Evolutionary conservation across 2,797 vertebrate genomes (phyloP), one percentile per base, ranked within the genome.

Genomic region (Melanogrammus aeglefinus): DNA sequence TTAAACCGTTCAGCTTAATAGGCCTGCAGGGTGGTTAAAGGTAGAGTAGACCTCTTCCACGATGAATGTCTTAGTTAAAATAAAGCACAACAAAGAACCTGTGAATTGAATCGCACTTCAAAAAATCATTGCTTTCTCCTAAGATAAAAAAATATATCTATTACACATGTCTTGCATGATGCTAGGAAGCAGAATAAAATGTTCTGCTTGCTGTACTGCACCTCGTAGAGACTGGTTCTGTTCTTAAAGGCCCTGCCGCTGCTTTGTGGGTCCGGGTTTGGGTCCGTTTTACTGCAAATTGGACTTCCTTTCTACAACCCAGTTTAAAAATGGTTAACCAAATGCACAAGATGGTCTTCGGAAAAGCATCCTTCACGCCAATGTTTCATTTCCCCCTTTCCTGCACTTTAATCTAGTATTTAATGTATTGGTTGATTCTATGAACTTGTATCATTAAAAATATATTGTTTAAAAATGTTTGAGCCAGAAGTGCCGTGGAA

Each of bases 331-430:
- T n/a, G n/a, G n/a, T n/a, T n/a, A n/a, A n/a, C n/a, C n/a, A n/a
- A n/a, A 27, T 69, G 12, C 35, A 7, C 2, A 33, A 33, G 31
- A 33, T 33, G 31, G 24, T 27, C 10, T 6, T 24, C 9, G 24
- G 63, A 66, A n/a, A 27, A 66, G 63, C 16, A 3, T 27, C n/a
- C 24, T 63, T 63, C 21, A 36, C 6, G 29, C 72, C 39, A 74
- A 77, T 83, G 51, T 82, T 7, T 21, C 4, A 1, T 21, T n/a
- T 24, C 35, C 63, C 63, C 72, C 12, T 72, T 72, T 24, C 83
- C 80, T 88, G 91, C 91, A 91, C 90, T 91, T 91, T 91, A 88
- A 71, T 86, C 78, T 3, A 79, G 21, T 81, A 9, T 70, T 39
- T 44, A 24, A 35, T 35, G 0, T 16, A 3, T n/a, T 36, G 84